These are phyloP conservation scores for Stigmatopora nigra DNA, from an alignment of 2,113 vertebrate species.

Conservation along the genomic window DNA sequence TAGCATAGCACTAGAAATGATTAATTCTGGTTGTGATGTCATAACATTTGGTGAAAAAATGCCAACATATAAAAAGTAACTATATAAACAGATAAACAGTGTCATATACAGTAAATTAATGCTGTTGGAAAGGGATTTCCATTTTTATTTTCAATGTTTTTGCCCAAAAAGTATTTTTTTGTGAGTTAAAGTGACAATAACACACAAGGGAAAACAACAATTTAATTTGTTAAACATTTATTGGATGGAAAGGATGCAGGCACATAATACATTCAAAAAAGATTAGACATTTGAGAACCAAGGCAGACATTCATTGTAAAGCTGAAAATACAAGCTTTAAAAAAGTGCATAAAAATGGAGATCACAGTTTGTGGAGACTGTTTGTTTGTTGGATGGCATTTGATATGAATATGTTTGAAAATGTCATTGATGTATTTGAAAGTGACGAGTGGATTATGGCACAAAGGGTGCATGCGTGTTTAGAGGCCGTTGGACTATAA, in stretches of 20 bases:
- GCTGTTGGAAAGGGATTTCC: too few species aligned
- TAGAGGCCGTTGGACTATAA: constrained; percentile 82
- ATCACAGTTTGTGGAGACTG: constrained; percentile 3
- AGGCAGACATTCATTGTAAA: constrained; percentile 1
- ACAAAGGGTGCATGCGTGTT: constrained; percentile 71
- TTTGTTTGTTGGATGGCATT: background rate
- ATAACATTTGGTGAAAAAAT: too few species aligned
- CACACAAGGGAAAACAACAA: background rate
- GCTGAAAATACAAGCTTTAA: background rate
- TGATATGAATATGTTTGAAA: background rate
- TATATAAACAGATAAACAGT: too few species aligned
- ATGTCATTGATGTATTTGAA: background rate
- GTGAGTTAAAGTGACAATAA: background rate
- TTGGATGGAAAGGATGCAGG: constrained; percentile 1
- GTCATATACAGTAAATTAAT: too few species aligned
- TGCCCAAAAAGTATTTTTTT: too few species aligned
- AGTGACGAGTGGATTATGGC: background rate
- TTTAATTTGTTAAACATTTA: background rate
- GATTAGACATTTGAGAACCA: background rate
- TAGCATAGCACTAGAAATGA: too few species aligned
- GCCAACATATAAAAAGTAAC: too few species aligned
- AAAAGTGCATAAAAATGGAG: background rate
- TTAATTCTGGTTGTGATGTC: too few species aligned
- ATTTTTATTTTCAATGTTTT: too few species aligned
- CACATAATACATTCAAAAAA: constrained; percentile 6